phyloP scores from a whole-genome alignment of 2,113 vertebrate species.

The Aix galericulata region DNA sequence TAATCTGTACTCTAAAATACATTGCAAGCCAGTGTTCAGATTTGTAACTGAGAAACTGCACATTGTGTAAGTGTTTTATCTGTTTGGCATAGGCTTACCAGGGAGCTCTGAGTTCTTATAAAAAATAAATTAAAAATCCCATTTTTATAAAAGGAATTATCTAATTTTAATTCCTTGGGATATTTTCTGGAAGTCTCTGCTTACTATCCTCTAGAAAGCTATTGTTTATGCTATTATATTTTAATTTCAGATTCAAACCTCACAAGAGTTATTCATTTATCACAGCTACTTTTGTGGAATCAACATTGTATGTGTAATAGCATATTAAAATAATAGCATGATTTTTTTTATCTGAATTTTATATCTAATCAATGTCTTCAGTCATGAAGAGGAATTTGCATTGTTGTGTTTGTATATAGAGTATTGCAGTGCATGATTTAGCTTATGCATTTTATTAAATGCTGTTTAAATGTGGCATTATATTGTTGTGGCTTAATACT shows the following conservation, averaged over 20 bases:
- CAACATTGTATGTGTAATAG: constrained; percentile 60
- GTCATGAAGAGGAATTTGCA: constrained; percentile 81
- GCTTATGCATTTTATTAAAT: constrained; percentile 95
- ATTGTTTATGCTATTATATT: constrained; percentile 42
- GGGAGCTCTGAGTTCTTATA: background rate
- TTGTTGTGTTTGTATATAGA: constrained; percentile 91
- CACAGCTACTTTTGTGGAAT: constrained; percentile 54
- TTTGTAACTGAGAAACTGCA: constrained; percentile 50
- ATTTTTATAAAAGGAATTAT: constrained; percentile 38
- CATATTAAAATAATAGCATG: constrained; percentile 82
- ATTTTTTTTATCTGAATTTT: constrained; percentile 85
- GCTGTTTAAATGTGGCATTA: constrained; percentile 85
- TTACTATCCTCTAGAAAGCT: constrained; percentile 30
- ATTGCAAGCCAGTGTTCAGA: constrained; percentile 41
- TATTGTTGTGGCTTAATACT: constrained; percentile 87
- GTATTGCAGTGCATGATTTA: constrained; percentile 92
- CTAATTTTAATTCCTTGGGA: constrained; percentile 48
- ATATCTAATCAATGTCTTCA: constrained; percentile 82
- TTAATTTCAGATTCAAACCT: constrained; percentile 67
- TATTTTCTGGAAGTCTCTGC: constrained; percentile 57
- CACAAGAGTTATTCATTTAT: constrained; percentile 38
- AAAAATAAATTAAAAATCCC: background rate
- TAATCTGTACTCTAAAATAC: background rate
- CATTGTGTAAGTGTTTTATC: background rate
- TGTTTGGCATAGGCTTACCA: background rate